Conservation (phyloP, 2,113 vertebrate species). For the Chrysemys picta region DNA sequence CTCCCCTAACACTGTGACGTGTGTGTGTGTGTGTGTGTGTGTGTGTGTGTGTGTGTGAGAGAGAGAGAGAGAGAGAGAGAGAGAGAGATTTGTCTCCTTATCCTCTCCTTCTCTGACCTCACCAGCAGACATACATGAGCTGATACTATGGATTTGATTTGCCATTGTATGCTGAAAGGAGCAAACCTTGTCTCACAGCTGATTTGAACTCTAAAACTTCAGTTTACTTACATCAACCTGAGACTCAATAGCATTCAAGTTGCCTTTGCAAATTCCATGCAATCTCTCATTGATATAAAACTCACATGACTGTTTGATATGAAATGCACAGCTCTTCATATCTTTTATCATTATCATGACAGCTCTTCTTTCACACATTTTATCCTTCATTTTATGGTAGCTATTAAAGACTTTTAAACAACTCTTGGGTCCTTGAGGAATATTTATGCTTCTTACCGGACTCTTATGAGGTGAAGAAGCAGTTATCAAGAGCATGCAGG, state of each 20-base stretch:
- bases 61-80: too few relatives aligned
- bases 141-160: neutral
- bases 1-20: neutral
- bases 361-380: constrained; percentile 67
- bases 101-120: neutral
- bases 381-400: constrained; percentile 64
- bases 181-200: neutral
- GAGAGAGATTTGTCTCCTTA: neutral
- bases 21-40: neutral
- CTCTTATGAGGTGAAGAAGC: constrained; percentile 34
- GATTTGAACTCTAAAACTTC: neutral
- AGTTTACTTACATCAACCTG: neutral
- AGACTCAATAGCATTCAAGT: neutral
- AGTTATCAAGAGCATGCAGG: constrained; percentile 46
- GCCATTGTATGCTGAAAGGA: neutral
- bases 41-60: neutral
- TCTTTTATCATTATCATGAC: constrained; percentile 35
- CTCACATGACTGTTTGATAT: neutral
- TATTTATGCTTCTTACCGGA: constrained; percentile 71
- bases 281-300: neutral
- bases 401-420: constrained; percentile 68
- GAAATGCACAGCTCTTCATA: constrained; percentile 4
- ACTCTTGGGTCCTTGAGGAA: constrained; percentile 50
- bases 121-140: neutral
- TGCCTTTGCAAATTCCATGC: neutral